These are phyloP conservation scores for Megalops atlanticus DNA, from an alignment of 2,113 vertebrate species.

Conservation along the genomic window DNA sequence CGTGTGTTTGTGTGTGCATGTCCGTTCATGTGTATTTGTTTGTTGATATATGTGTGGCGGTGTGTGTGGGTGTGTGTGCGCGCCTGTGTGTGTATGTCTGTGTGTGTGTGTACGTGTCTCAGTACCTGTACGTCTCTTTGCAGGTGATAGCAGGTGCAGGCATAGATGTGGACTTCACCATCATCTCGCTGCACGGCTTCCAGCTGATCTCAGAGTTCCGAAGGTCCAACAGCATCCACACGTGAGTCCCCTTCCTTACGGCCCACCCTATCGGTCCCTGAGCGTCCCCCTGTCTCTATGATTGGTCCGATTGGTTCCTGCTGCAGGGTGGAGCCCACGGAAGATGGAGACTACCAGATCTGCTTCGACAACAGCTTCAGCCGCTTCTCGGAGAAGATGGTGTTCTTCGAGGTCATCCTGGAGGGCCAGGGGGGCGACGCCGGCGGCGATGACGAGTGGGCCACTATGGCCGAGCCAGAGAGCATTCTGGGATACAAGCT, in stretches of 20 bases:
- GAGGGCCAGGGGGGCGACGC: constrained; percentile 66
- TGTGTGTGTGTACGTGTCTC: too few species aligned
- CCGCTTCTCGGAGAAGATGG: constrained; percentile 86
- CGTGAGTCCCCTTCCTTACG: constrained; percentile 67
- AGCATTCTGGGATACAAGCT: constrained; percentile 85
- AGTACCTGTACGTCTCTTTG: too few species aligned
- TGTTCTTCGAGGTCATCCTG: constrained; percentile 87
- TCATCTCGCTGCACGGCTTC: constrained; percentile 75
- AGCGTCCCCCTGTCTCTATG: fast-evolving
- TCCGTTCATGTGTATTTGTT: too few species aligned
- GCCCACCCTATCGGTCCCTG: too few species aligned
- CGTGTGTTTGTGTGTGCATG: too few species aligned
- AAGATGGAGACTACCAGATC: constrained; percentile 83
- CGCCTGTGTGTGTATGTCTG: too few species aligned
- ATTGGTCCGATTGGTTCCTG: background rate
- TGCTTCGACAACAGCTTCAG: constrained; percentile 94
- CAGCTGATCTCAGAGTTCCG: constrained; percentile 71
- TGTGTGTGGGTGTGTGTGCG: too few species aligned
- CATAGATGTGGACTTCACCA: constrained; percentile 84
- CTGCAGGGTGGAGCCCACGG: constrained; percentile 80
- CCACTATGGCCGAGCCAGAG: constrained; percentile 75
- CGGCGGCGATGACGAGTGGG: constrained; percentile 76
- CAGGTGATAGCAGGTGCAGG: constrained; percentile 87
- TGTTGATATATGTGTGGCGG: too few species aligned
- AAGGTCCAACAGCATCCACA: constrained; percentile 87